Evolutionary conservation across 2,113 vertebrate species (phyloP), one percentile per base, ranked within the genome.

Genomic region (Psophia crepitans): DNA sequence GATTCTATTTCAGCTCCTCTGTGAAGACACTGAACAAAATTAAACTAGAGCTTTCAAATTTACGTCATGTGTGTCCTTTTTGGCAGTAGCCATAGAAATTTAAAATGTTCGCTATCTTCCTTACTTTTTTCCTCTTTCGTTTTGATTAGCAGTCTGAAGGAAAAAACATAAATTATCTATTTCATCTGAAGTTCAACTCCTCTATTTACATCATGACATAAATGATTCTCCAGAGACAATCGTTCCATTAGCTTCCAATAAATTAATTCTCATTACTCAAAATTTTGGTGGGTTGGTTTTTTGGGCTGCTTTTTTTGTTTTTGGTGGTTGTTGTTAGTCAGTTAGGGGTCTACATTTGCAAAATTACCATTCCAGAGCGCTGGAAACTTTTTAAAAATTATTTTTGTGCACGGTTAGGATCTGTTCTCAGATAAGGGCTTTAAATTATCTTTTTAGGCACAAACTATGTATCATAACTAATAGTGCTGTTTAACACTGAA

Each of bases 81-180:
- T 63, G 24, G 41, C 35, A 26, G 18, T 26, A 60, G n/a, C n/a
- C 68, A 27, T 43, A 14, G 20, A 79, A 87, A 74, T 58, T 33
- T 37, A 17, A 49, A 73, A 48, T 65, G 18, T 49, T 87, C 58
- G 71, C 61, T 84, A 16, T 69, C 49, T 91, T 90, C 70, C 87
- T 76, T 49, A 49, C 19, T 74, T n/a, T 66, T 91, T 97, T 89
- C 53, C 54, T 96, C 90, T 97, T 88, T 71, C 71, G 33, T 91
- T 94, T 64, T 90, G 78, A 73, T 69, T 87, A 56, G 33, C 22
- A 92, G 6, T 68, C 64, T 89, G 78, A 66, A 71, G 35, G 26
- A 28, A 83, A 35, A 77, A 54, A 32, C 70, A 18, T 73, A 81
- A 54, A 66, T 74, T 39, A 43, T 24, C 41, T 35, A 51, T 37